phyloP scores from a whole-genome alignment of 2,888 invertebrate species.

The Hydraecia micacea region DNA sequence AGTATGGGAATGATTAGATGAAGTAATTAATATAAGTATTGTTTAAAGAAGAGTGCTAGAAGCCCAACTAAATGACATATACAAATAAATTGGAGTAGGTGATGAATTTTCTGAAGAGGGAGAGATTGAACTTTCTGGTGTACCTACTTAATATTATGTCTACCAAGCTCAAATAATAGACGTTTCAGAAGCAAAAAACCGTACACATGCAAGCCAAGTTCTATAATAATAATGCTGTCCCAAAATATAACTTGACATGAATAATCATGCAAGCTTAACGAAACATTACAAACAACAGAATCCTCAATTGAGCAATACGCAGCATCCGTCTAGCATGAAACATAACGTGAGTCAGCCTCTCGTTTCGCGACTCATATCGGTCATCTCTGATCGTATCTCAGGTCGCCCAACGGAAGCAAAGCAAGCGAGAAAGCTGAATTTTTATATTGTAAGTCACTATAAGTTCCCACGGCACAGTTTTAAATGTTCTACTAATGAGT shows the following conservation, averaged over 20 bases:
- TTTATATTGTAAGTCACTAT: slow-evolving; percentile 81
- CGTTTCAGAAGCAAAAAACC: too few relatives aligned
- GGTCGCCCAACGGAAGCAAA: slow-evolving; percentile 85
- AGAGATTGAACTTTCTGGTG: neutral
- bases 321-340: slow-evolving; percentile 66
- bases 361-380: slow-evolving; percentile 81
- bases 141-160: neutral
- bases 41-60: neutral
- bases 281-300: slow-evolving; percentile 23
- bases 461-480: slow-evolving; percentile 83
- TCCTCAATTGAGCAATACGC: slow-evolving; percentile 63
- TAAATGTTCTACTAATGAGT: slow-evolving; percentile 56
- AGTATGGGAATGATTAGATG: neutral
- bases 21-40: neutral
- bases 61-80: neutral
- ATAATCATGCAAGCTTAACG: slow-evolving; percentile 7
- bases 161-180: neutral
- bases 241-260: slow-evolving; percentile 13
- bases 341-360: slow-evolving; percentile 69
- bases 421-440: slow-evolving; percentile 85
- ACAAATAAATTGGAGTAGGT: neutral
- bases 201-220: neutral
- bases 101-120: neutral
- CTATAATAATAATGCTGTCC: neutral
- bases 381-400: slow-evolving; percentile 84